Evolutionary conservation across 2,888 invertebrate species (phyloP), one percentile per base, ranked within the genome.

Genomic region (Yponomeuta cagnagella): DNA sequence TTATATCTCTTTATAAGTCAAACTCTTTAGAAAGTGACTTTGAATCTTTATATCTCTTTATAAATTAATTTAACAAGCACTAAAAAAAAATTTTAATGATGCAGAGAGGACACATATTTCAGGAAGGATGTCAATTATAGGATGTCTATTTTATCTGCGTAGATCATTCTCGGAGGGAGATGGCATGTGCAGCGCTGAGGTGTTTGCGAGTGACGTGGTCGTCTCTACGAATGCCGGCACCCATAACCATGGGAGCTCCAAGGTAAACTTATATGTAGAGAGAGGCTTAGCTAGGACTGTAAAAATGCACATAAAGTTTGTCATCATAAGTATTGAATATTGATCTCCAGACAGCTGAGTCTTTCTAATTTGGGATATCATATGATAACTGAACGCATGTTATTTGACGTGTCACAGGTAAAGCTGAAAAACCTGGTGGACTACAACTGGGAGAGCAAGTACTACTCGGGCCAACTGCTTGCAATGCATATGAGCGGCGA

Each of bases 401-500:
- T 15, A 5, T 15, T 5, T 15, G 3, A 15, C 12, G 0, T 12
- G 52, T 5, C 15, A 15, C 52, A 58, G 52, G 97, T 98, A 43
- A 98, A 97, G 82, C 94, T 98, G 67, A 96, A 96, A 79, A 97
- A 96, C 84, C 94, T 98, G 69, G 98, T 98, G 33, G 98, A 98
- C 80, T 98, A 97, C 85, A 96, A 96, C 75, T 98, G 98, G 98
- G 98, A 98, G 83, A 94, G 96, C 68, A 95, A 96, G 78, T 96
- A 96, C 81, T 97, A 98, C 79, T 93, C 95, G 0, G 98, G 98
- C 0, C 97, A 97, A 81, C 90, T 98, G 72, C 94, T 98, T 64
- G 97, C 98, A 10, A 95, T 97, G 65, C 98, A 98, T 85, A 94
- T 96, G 79, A 95, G 95, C 80, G 96, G 97, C 71, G 95, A 96